Conservation (phyloP, 2,797 vertebrate species). For the Falco berigora region DNA sequence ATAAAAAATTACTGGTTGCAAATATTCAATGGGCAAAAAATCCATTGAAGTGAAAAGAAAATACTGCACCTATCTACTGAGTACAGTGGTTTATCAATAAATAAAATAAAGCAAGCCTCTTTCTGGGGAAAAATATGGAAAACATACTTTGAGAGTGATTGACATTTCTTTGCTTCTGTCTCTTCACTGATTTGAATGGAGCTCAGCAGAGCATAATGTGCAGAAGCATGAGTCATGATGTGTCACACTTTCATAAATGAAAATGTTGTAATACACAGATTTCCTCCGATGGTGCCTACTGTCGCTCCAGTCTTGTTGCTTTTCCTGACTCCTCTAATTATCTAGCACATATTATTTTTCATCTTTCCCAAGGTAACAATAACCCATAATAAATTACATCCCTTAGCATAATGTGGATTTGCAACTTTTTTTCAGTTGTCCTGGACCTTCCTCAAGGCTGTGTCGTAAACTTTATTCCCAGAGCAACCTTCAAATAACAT, state of each 20-base stretch:
- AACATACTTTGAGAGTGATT: background rate
- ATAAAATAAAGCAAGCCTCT: background rate
- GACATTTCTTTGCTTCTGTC: background rate
- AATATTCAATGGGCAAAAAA: conserved; percentile 30
- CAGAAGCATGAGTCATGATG: background rate
- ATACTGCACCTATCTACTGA: background rate
- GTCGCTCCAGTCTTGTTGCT: background rate
- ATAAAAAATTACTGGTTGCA: conserved; percentile 37
- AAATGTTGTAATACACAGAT: background rate
- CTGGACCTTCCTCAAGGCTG: background rate
- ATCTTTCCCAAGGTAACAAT: background rate
- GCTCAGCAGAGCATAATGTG: background rate
- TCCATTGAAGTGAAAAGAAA: conserved; percentile 30
- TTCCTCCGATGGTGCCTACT: background rate
- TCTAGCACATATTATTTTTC: background rate
- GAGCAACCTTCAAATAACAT: background rate
- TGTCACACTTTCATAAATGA: background rate
- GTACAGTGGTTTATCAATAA: background rate
- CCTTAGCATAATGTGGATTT: background rate
- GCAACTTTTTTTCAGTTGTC: background rate
- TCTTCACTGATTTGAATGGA: background rate
- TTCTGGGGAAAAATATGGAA: background rate
- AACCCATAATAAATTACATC: background rate
- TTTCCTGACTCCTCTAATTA: background rate
- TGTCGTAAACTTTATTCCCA: background rate